phyloP scores from a whole-genome alignment of 1,140 invertebrate species.

The Philopotamus ludificatus region DNA sequence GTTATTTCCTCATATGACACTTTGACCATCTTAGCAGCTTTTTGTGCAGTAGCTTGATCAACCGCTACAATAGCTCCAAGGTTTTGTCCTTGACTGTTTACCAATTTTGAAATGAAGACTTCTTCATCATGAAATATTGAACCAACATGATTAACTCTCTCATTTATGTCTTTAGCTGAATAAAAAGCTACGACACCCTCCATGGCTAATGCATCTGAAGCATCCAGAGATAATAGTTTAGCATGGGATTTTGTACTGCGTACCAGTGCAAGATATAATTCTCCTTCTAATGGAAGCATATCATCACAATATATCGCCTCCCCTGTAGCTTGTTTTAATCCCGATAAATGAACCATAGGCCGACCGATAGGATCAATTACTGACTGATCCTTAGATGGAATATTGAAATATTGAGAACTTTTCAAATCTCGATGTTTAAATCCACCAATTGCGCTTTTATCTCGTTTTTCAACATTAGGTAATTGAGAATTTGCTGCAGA shows the following conservation, averaged over 20 bases:
- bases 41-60: conserved; percentile 72
- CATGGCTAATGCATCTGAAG: conserved; percentile 66
- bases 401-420: conserved; percentile 80
- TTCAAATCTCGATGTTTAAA: conserved; percentile 65
- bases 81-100: conserved; percentile 74
- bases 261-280: conserved; percentile 77
- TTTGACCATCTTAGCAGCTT: conserved; percentile 71
- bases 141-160: conserved; percentile 64
- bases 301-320: conserved; percentile 93
- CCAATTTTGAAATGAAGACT: conserved; percentile 68
- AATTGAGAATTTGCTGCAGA: conserved; percentile 46
- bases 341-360: conserved; percentile 79
- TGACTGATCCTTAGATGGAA: conserved; percentile 62
- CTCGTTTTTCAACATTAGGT: conserved; percentile 48
- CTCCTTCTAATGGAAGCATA: conserved; percentile 69
- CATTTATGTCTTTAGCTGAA: conserved; percentile 68
- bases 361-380: conserved; percentile 73
- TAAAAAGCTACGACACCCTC: conserved; percentile 76
- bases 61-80: conserved; percentile 76
- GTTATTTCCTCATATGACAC: conserved; percentile 72
- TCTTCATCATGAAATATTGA: conserved; percentile 75
- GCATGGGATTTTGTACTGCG: conserved; percentile 79
- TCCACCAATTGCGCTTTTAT: conserved; percentile 58
- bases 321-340: conserved; percentile 85
- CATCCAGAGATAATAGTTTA: conserved; percentile 73